Conservation (phyloP, 2,888 invertebrate species). For the Drosophila mimetica region DNA sequence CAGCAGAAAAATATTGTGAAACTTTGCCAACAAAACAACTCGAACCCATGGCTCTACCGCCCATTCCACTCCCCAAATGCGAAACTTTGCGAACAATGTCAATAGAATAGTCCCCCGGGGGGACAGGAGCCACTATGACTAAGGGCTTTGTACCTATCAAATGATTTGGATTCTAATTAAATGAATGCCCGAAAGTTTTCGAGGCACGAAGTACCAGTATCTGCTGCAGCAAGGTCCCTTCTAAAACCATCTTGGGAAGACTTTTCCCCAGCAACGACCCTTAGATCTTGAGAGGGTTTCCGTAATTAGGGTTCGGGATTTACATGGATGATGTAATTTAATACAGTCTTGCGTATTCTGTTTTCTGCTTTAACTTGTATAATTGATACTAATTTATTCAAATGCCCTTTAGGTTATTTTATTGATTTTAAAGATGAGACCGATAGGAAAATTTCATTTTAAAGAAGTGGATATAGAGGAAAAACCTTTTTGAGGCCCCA, state of each 20-base stretch:
- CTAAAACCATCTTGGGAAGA: background rate
- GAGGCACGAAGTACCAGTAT: conserved; percentile 10
- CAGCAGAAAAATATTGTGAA: conserved; percentile 50
- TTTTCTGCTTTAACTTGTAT: background rate
- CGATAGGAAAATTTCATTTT: background rate
- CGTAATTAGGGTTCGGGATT: conserved; percentile 31
- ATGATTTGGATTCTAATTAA: conserved; percentile 47
- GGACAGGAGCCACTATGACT: conserved; percentile 44
- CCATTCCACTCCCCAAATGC: background rate
- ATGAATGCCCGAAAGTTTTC: conserved; percentile 40
- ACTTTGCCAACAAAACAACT: conserved; percentile 49
- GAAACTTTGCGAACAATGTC: conserved; percentile 41
- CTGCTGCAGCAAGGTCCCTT: background rate
- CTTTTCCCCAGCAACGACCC: conserved; percentile 25
- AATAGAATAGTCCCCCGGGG: conserved; percentile 43
- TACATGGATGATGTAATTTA: conserved; percentile 37
- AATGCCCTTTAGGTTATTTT: background rate
- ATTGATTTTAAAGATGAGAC: background rate
- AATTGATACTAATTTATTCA: conserved; percentile 5
- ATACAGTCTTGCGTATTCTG: conserved; percentile 5
- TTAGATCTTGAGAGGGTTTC: conserved; percentile 23
- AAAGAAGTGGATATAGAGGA: background rate
- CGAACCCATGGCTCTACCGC: conserved; percentile 15
- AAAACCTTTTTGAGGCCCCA: background rate
- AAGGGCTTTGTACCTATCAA: conserved; percentile 46